These are phyloP conservation scores for Bubo bubo DNA, from an alignment of 2,113 vertebrate genomes.

Conservation along the genomic window DNA sequence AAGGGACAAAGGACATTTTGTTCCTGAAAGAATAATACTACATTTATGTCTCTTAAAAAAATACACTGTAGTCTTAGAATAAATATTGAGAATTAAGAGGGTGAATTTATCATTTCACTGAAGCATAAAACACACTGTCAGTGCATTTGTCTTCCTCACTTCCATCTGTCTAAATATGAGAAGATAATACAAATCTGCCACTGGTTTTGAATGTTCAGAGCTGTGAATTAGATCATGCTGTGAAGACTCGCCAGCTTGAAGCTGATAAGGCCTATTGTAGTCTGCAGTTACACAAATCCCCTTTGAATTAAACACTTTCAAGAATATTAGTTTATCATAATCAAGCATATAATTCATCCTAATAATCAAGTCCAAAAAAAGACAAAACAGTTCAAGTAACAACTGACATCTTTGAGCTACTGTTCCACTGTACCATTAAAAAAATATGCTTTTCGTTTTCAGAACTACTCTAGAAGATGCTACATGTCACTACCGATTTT, in stretches of 20 bases:
- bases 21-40: not conserved
- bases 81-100: slow-evolving; percentile 15
- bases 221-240: not conserved
- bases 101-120: not conserved
- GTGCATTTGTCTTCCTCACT: not conserved
- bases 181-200: not conserved
- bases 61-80: not conserved
- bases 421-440: not conserved
- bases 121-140: not conserved
- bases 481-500: not conserved
- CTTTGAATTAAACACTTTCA: not conserved
- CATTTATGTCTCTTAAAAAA: not conserved
- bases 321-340: slow-evolving; percentile 1
- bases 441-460: not conserved
- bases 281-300: not conserved
- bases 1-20: not conserved
- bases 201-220: not conserved
- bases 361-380: not conserved
- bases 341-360: not conserved
- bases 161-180: not conserved
- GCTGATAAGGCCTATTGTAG: not conserved
- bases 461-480: not conserved
- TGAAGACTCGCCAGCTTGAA: not conserved
- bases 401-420: not conserved
- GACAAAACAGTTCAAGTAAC: not conserved